Percentiles rank a stretch among this genome's conserved stretches.
Conservation (phyloP, 2,797 vertebrate species). For the Chelmon rostratus region DNA sequence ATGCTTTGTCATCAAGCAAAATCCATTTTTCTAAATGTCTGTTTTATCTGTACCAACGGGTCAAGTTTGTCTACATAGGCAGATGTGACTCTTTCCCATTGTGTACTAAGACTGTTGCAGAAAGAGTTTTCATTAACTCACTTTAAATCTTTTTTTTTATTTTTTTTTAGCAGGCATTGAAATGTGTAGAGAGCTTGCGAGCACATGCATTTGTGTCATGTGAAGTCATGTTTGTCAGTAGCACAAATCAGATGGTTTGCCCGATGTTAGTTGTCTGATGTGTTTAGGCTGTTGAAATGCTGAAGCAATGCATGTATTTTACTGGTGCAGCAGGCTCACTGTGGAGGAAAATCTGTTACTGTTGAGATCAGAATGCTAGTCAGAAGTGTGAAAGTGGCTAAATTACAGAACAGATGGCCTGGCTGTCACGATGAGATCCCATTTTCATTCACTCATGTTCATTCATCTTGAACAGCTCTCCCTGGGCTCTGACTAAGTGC, state of each 20-base stretch:
- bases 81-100: neutral
- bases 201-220: neutral
- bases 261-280: slow-evolving; percentile 26
- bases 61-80: neutral
- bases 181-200: neutral
- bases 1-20: neutral
- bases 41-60: neutral
- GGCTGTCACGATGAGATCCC: slow-evolving; percentile 47
- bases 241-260: slow-evolving; percentile 7
- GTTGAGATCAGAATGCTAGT: slow-evolving; percentile 53
- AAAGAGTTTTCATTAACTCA: too few relatives aligned
- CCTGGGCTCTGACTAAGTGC: slow-evolving; percentile 27
- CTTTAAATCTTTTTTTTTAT: neutral
- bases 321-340: slow-evolving; percentile 28
- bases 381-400: slow-evolving; percentile 62
- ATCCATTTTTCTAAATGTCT: neutral
- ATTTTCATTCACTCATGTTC: slow-evolving; percentile 65
- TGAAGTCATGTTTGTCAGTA: neutral
- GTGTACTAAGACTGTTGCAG: neutral
- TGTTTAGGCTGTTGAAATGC: slow-evolving; percentile 26
- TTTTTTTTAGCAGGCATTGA: neutral
- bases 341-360: slow-evolving; percentile 49
- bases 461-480: slow-evolving; percentile 57
- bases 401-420: slow-evolving; percentile 71
- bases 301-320: slow-evolving; percentile 26